Conservation (phyloP, 2,113 vertebrate species). For the Etheostoma cragini region DNA sequence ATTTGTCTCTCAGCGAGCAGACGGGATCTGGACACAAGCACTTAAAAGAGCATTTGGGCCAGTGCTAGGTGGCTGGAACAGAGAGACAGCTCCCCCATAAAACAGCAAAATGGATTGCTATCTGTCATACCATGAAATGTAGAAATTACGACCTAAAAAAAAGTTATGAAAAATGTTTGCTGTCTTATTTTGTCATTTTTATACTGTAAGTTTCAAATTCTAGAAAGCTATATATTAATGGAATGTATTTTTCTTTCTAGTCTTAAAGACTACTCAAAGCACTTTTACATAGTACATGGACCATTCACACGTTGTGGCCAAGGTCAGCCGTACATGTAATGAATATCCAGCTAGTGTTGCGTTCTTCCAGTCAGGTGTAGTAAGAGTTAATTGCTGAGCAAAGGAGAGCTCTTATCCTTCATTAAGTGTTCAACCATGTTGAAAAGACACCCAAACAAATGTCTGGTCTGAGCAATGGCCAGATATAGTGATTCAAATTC, state of each 20-base stretch:
- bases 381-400: slow-evolving; percentile 7
- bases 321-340: too few species aligned
- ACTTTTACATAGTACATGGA: too few species aligned
- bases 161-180: neutral
- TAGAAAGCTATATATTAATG: too few species aligned
- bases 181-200: too few species aligned
- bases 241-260: too few species aligned
- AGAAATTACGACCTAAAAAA: slow-evolving; percentile 13
- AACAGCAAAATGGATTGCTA: slow-evolving; percentile 30
- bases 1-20: slow-evolving; percentile 20
- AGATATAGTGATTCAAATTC: neutral
- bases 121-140: slow-evolving; percentile 17
- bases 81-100: slow-evolving; percentile 22
- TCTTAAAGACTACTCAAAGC: too few species aligned
- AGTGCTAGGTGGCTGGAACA: neutral
- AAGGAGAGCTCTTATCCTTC: neutral
- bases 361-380: neutral
- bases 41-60: slow-evolving; percentile 53
- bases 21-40: slow-evolving; percentile 21
- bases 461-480: neutral
- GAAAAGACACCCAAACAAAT: neutral
- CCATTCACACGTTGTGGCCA: too few species aligned
- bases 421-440: neutral
- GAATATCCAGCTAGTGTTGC: neutral
- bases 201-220: too few species aligned